These are phyloP conservation scores for Barnardius zonarius DNA, from an alignment of 2,113 vertebrate species.

Conservation along the genomic window DNA sequence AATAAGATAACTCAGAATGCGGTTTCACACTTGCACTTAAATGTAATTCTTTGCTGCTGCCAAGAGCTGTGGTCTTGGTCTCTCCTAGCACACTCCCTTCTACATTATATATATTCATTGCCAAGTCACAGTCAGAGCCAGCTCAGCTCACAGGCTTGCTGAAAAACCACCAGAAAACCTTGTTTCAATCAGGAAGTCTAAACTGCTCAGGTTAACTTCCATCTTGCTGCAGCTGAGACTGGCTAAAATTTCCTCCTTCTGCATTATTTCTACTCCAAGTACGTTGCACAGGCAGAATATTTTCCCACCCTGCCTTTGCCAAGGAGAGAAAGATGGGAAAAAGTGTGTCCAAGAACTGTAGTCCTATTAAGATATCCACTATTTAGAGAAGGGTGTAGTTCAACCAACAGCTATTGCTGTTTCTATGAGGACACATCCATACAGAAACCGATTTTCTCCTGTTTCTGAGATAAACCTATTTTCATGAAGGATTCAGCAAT, in stretches of 20 bases:
- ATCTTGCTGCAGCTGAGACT: neutral
- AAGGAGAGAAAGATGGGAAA: neutral
- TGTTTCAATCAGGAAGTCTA: neutral
- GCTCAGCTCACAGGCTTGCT: neutral
- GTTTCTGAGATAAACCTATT: neutral
- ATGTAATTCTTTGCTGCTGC: neutral
- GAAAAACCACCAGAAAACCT: neutral
- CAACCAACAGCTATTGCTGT: neutral
- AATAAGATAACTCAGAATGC: neutral
- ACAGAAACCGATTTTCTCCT: neutral
- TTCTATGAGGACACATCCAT: neutral
- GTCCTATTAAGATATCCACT: neutral
- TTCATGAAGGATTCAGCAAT: neutral
- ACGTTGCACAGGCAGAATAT: neutral
- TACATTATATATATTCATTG: neutral
- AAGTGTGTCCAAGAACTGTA: neutral
- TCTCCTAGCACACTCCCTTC: neutral
- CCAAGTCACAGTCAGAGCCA: neutral
- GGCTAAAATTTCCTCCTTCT: neutral
- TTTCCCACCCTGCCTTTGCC: neutral
- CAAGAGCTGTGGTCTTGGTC: neutral
- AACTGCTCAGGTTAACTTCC: neutral
- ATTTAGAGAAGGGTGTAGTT: neutral
- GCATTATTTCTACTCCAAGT: neutral
- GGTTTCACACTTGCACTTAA: neutral